phyloP scores from a whole-genome alignment of 1,140 invertebrate species.

The Drosophila nikananu region DNA sequence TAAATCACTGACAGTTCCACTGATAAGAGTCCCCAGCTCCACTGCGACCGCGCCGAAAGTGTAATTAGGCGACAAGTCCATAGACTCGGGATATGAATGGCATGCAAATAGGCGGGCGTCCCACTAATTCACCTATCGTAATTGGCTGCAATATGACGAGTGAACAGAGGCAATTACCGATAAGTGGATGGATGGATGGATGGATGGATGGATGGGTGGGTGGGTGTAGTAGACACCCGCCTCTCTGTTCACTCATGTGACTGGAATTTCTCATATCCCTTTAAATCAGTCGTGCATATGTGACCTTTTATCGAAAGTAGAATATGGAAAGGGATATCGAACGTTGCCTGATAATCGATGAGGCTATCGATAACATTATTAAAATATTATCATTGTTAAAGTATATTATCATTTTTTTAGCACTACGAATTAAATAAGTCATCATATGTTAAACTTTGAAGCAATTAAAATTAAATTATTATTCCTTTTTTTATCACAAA shows the following conservation, averaged over 20 bases:
- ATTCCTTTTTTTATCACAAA: not conserved
- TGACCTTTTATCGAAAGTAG: not conserved
- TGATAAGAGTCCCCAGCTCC: constrained; percentile 18
- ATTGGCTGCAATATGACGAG: constrained; percentile 26
- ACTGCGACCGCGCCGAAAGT: not conserved
- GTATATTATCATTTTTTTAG: no score
- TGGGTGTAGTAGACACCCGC: not conserved
- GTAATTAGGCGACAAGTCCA: constrained; percentile 31
- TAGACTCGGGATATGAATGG: constrained; percentile 24
- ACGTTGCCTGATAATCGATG: not conserved
- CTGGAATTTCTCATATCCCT: not conserved
- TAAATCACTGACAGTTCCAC: constrained; percentile 59
- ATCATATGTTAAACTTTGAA: no score
- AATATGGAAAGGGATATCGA: not conserved
- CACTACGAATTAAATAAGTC: no score
- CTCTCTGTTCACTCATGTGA: not conserved
- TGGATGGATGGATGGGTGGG: not conserved
- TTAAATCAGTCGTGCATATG: not conserved
- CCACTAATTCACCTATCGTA: constrained; percentile 34
- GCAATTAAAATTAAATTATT: no score
- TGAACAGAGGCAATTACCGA: constrained; percentile 30
- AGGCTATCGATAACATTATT: not conserved
- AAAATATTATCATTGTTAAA: not conserved
- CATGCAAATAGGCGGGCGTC: constrained; percentile 22
- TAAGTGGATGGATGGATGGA: constrained; percentile 6